phyloP scores from a whole-genome alignment of 2,797 vertebrate species.

The Hemibagrus guttatus region DNA sequence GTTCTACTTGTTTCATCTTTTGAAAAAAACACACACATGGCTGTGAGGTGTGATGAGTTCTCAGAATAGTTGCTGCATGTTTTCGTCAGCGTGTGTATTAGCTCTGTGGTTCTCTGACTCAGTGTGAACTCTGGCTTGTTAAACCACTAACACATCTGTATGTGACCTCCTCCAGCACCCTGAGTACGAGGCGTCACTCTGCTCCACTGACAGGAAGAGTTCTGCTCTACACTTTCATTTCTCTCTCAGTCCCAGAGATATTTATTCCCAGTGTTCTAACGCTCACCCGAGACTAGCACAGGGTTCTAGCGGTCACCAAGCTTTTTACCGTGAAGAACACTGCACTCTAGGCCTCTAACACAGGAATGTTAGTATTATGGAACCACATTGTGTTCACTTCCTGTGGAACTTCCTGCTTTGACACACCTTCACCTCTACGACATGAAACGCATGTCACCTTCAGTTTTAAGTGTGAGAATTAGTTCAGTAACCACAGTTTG shows the following conservation, averaged over 20 bases:
- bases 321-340: not conserved
- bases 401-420: constrained; percentile 25
- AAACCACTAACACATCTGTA: not conserved
- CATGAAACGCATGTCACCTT: constrained; percentile 6
- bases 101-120: not conserved
- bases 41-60: constrained; percentile 2
- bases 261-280: not conserved
- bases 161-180: not conserved
- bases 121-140: not conserved
- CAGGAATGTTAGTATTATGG: not conserved
- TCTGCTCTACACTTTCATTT: not conserved
- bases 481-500: not conserved
- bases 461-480: not conserved
- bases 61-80: not conserved
- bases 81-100: not conserved
- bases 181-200: not conserved
- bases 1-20: not conserved
- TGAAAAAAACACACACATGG: not conserved
- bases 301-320: not conserved
- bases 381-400: constrained; percentile 13
- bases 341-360: not conserved
- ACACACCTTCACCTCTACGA: not conserved
- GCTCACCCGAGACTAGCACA: not conserved
- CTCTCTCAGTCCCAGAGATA: too few relatives aligned
- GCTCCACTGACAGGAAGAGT: not conserved